Evolutionary conservation across 2,888 invertebrate species (phyloP), one percentile per base, ranked within the genome.

Genomic region (Selenia dentaria): DNA sequence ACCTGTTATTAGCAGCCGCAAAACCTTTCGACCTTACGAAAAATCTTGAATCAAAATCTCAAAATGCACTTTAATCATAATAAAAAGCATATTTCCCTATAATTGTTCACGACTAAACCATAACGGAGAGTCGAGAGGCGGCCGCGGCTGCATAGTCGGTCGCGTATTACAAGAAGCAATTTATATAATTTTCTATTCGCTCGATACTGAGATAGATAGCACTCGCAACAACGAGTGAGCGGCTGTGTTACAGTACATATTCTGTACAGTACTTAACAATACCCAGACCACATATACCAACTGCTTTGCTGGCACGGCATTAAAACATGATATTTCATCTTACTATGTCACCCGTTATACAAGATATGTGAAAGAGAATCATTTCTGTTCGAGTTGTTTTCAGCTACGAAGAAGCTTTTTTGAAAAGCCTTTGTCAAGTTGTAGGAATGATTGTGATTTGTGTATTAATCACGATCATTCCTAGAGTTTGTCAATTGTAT

Each of bases 181-280:
- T 83, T 79, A 79, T 80, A 75, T 79, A 79, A 79, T 83, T 80
- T 79, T 74, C 75, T 79, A 79, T 80, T 76, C 74, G 72, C 69
- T 70, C 72, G 74, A 80, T 79, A 64, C 69, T 70, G 61, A 75
- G 77, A 79, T 79, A 77, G 41, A 41, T 41, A 41, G 46, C 36
- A 26, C 20, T 40, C 66, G 62, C 34, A 34, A 36, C 42, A 29
- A 27, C 11, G 20, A 50, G 53, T 42, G 53, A 52, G 39, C 38
- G 53, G 40, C 20, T 75, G 74, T 18, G 26, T 16, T 35, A 14
- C 28, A 28, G 3, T 39, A 12, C 25, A 28, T 3, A 10, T 24
- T 25, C 9, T 1, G 10, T 9, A 2, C 13, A 28, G 13, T 28
- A 27, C 6, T 11, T 27, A 27, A 27, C 2, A 5, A 6, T 0